Evolutionary conservation across 2,888 invertebrate genomes (phyloP).

Genomic region (Troides helena): DNA sequence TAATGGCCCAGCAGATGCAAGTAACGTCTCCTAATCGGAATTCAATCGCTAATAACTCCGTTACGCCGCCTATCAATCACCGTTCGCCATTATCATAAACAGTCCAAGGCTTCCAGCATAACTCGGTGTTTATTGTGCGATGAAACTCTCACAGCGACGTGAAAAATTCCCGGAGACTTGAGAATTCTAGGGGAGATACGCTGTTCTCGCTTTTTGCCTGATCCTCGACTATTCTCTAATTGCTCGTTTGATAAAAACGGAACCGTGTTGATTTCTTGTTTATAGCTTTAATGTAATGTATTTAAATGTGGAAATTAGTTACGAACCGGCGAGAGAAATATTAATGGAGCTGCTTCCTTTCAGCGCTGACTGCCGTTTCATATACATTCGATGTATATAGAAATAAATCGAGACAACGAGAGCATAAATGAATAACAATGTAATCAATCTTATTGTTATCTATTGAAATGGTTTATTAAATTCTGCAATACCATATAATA

Average conservation of each 20-base stretch:
- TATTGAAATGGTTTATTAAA: no score
- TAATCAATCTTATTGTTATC: no score
- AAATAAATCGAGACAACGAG: no score
- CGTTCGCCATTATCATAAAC: constrained; percentile 19
- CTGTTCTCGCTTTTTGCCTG: constrained; percentile 22
- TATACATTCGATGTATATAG: no score
- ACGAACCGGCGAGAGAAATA: constrained; percentile 12
- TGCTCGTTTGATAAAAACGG: constrained; percentile 21
- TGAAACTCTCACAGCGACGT: constrained; percentile 14
- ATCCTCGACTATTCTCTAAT: constrained; percentile 14
- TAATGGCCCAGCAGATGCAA: constrained; percentile 14
- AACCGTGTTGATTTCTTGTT: constrained; percentile 15
- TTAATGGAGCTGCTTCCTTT: constrained; percentile 1
- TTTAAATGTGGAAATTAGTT: constrained; percentile 26
- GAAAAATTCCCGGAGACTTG: constrained; percentile 18
- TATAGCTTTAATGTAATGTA: constrained; percentile 6
- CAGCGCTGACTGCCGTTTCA: no score
- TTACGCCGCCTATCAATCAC: constrained; percentile 29
- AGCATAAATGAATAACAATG: no score
- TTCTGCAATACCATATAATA: no score
- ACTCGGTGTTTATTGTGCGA: constrained; percentile 23
- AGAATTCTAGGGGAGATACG: constrained; percentile 21
- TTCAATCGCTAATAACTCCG: constrained; percentile 31
- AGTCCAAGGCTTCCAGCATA: constrained; percentile 21
- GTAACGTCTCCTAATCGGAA: constrained; percentile 24